Base-by-base conservation (phyloP, 2,113 vertebrate species). In the Asarcornis scutulata region DNA sequence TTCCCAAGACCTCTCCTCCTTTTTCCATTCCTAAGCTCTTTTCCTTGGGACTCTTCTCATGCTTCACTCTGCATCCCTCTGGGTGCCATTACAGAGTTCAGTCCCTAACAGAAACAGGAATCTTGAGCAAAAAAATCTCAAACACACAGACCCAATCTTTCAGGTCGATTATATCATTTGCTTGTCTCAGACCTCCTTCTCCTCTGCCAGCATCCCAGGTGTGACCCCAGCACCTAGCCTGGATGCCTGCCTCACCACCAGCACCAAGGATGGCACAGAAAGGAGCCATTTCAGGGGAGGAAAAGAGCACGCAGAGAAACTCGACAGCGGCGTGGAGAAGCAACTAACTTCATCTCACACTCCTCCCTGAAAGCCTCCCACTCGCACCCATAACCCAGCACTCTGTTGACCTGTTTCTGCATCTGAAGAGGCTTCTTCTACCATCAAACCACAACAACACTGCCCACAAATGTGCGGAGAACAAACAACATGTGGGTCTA, bases 361-460 rank as follows among this genome's bases (percentile, higher is more conserved):
- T 52, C 71, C 67, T 73, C 55, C 56, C 59, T 1, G 0, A 50
- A 68, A 79, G 55, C 74, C 78, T 93, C 86, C 91, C 58, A 95
- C 86, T 48, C n/a, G 1, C 27, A 25, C 2, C 9, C 46, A 73
- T 58, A 92, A 36, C 40, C 71, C 13, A 86, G 36, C 40, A 2
- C 63, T 89, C 85, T 64, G 85, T 36, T 89, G 87, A 93, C 84
- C 87, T 46, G 12, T 12, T 79, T 94, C 63, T 26, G 34, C 63
- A 88, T 77, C 89, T 48, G 91, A 95, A 60, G 69, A 14, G 40
- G 59, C 86, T 90, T 69, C 86, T 83, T 91, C 44, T 94, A 95
- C 95, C 92, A 95, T 58, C 11, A 2, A 83, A 92, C 74, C 88
- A 89, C 77, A 91, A 12, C 87, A 91, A 59, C 94, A 60, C 94